phyloP scores from a whole-genome alignment of 2,888 invertebrate genomes.

The Lasioglossum marginatum region DNA sequence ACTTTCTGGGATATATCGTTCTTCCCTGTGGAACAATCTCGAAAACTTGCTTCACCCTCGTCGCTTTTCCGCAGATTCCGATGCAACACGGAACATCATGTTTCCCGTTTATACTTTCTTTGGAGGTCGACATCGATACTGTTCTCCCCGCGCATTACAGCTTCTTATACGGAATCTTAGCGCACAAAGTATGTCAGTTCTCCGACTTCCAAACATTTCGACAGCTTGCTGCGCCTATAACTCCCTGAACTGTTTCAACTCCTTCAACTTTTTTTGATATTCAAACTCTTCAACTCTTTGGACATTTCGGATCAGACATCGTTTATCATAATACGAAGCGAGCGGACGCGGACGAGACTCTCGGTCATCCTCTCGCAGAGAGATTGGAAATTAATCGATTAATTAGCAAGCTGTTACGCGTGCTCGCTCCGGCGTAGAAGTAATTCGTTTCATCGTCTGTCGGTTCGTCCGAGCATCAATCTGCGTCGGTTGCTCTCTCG shows the following conservation, averaged over 20 bases:
- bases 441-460: constrained; percentile 65
- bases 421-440: constrained; percentile 54
- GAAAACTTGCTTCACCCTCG: constrained; percentile 22
- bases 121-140: constrained; percentile 5
- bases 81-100: constrained; percentile 27
- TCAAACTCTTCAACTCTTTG: not conserved
- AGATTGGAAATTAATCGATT: constrained; percentile 72
- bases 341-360: constrained; percentile 14
- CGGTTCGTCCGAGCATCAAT: constrained; percentile 30
- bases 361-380: constrained; percentile 40
- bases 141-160: not conserved
- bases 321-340: constrained; percentile 37
- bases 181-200: not conserved
- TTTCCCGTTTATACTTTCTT: not conserved
- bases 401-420: constrained; percentile 71
- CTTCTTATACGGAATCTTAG: not conserved
- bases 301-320: not conserved
- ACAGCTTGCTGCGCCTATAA: not conserved
- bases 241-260: not conserved
- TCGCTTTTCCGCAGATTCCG: constrained; percentile 35
- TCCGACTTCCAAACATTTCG: not conserved
- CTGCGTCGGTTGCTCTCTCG: constrained; percentile 37
- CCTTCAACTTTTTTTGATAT: no score
- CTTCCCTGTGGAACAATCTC: constrained; percentile 47
- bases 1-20: constrained; percentile 69